Base-by-base conservation (phyloP, 2,888 invertebrate genomes). In the Conops quadrifasciatus region DNA sequence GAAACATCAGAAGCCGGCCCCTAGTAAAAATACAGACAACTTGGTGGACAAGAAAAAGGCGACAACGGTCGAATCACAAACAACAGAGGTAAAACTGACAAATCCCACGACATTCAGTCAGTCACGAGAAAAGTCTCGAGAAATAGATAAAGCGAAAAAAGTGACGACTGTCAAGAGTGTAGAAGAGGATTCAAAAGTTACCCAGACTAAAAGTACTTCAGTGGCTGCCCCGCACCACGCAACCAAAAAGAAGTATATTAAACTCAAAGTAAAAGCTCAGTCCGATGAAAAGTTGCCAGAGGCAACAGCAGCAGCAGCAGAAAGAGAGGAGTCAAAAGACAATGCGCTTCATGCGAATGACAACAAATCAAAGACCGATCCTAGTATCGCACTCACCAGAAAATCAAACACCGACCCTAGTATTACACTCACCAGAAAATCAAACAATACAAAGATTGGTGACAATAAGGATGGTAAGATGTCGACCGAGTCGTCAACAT, bases 221-320 rank as follows among this genome's bases (percentile, higher is more conserved):
- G 26, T 16, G 26, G 15, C 24, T 24, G 21, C 16, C 1, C 9
- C 56, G 2, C 9, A 19, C 19, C 19, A 19, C 21, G 51, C 21
- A 21, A 21, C 21, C 19, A 51, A 19, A 56, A 26, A 56, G 15
- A 43, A 67, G 43, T 43, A 19, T 49, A n/a, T 3, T 36, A 56
- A 26, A 63, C 26, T 21, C n/a, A 43, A 21, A 45, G 53, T 19
- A 62, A 45, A 63, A 71, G 3, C 3, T 49, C 15, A 49, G 11
- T 49, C 30, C 30, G 28, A 11, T 36, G 65, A 28, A 49, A 49
- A 15, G 49, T 16, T 4, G 49, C 2, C 53, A 53, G 19, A 9
- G 3, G 21, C 5, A 9, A 15, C 21, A 49, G 13, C n/a, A n/a
- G n/a, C 19, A 53, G 21, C n/a, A 21, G 11, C 21, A 53, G 53